These are phyloP conservation scores for Drosophila lini DNA, from an alignment of 1,140 invertebrate genomes.

Conservation along the genomic window DNA sequence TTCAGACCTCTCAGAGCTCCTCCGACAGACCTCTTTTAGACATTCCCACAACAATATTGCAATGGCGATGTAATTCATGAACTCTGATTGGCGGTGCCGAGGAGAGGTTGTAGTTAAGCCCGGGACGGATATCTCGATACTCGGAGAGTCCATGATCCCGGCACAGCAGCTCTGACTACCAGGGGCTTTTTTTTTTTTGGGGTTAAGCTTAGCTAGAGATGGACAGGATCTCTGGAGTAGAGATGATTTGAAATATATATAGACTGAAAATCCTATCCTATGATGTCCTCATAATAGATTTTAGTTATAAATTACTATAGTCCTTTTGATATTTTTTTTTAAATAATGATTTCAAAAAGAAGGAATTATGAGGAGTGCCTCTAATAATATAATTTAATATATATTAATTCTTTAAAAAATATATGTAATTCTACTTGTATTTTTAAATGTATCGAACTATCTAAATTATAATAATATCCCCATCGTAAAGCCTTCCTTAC, in stretches of 20 bases:
- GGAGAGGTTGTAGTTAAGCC: conserved; percentile 34
- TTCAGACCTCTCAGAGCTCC: conserved; percentile 7
- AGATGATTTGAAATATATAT: neutral
- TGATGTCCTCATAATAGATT: neutral
- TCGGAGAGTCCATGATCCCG: conserved; percentile 13
- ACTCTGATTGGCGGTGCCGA: conserved; percentile 76
- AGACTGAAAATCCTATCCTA: neutral
- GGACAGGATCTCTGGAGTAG: neutral
- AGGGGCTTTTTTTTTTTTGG: conserved; percentile 6
- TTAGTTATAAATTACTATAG: too few species aligned
- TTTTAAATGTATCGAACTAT: too few species aligned
- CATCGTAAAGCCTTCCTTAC: neutral
- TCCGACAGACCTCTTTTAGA: conserved; percentile 43
- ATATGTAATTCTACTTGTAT: too few species aligned
- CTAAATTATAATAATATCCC: neutral
- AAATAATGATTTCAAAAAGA: too few species aligned
- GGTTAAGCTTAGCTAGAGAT: conserved; percentile 16
- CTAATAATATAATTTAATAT: too few species aligned
- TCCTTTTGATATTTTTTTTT: too few species aligned
- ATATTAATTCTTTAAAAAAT: too few species aligned
- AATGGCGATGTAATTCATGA: conserved; percentile 81
- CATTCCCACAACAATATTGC: conserved; percentile 80
- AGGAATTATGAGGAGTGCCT: too few species aligned
- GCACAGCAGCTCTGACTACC: conserved; percentile 27
- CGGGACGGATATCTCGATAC: conserved; percentile 6